Conservation (phyloP, 2,888 invertebrate species). For the Phoronis australis region DNA sequence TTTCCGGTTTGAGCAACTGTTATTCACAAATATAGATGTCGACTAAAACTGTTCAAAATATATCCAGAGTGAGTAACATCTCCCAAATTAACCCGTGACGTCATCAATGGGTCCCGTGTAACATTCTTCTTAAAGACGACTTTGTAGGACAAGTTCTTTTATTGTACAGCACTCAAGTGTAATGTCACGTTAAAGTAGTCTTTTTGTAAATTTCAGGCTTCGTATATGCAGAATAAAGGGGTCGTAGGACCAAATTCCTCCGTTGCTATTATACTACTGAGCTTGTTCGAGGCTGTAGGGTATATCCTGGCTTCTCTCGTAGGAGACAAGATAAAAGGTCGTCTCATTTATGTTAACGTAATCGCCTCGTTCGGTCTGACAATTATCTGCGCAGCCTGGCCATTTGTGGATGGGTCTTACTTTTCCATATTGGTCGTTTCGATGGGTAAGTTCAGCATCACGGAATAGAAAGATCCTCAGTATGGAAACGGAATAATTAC, state of each 20-base stretch:
- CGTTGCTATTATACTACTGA: conserved; percentile 24
- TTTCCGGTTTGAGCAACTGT: too few relatives aligned
- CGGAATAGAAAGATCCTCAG: too few relatives aligned
- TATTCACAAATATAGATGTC: too few relatives aligned
- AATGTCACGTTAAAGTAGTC: too few relatives aligned
- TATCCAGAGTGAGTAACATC: too few relatives aligned
- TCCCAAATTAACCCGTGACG: too few relatives aligned
- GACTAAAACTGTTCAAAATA: too few relatives aligned
- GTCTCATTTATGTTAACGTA: conserved; percentile 22
- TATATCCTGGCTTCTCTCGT: conserved; percentile 27
- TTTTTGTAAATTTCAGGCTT: conserved; percentile 21
- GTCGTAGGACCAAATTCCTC: conserved; percentile 18
- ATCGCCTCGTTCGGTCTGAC: conserved; percentile 20
- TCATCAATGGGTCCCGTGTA: too few relatives aligned
- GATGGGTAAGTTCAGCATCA: conserved; percentile 22
- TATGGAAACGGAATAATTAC: too few relatives aligned
- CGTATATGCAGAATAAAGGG: conserved; percentile 26
- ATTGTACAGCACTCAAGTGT: too few relatives aligned
- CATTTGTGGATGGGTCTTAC: conserved; percentile 23
- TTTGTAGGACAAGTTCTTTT: too few relatives aligned
- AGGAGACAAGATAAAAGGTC: conserved; percentile 29
- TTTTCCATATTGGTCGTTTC: conserved; percentile 19
- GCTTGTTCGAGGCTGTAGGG: conserved; percentile 26
- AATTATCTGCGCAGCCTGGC: conserved; percentile 28
- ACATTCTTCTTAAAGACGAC: too few relatives aligned